phyloP scores from a whole-genome alignment of 2,113 vertebrate genomes.

The Antechinus flavipes region DNA sequence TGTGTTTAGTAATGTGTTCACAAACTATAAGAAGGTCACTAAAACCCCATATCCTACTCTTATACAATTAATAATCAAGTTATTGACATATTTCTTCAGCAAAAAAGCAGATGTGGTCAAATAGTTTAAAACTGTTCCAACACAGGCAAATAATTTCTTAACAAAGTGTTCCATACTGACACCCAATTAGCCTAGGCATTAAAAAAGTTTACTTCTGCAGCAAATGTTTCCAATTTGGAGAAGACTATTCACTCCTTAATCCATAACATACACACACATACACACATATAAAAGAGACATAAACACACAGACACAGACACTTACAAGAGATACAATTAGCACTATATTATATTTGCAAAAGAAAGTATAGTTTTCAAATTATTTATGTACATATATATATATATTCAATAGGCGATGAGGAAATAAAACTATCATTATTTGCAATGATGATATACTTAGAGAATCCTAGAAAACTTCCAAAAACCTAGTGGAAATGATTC shows the following conservation, averaged over 20 bases:
- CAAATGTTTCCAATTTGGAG: conserved; percentile 79
- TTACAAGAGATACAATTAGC: not conserved
- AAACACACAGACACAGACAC: too few relatives aligned
- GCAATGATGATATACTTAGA: too few relatives aligned
- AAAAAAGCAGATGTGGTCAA: conserved; percentile 76
- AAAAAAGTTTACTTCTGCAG: conserved; percentile 71
- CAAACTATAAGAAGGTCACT: conserved; percentile 43
- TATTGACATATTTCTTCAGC: conserved; percentile 77
- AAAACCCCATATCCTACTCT: conserved; percentile 59
- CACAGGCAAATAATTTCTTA: conserved; percentile 77
- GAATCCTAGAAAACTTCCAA: too few relatives aligned
- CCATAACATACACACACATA: not conserved
- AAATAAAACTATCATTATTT: too few relatives aligned
- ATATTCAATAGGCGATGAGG: too few relatives aligned
- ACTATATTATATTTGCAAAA: not conserved
- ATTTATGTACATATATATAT: not conserved
- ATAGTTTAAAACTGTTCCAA: conserved; percentile 75
- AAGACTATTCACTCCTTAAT: not conserved
- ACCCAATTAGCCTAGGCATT: conserved; percentile 74
- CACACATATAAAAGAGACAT: too few relatives aligned
- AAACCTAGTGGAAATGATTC: too few relatives aligned
- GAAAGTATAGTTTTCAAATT: not conserved
- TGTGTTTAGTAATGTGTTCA: conserved; percentile 36
- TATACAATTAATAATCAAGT: conserved; percentile 79
- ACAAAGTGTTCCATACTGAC: conserved; percentile 75